Evolutionary conservation across 2,113 vertebrate genomes (phyloP).

Genomic region (Menura novaehollandiae): DNA sequence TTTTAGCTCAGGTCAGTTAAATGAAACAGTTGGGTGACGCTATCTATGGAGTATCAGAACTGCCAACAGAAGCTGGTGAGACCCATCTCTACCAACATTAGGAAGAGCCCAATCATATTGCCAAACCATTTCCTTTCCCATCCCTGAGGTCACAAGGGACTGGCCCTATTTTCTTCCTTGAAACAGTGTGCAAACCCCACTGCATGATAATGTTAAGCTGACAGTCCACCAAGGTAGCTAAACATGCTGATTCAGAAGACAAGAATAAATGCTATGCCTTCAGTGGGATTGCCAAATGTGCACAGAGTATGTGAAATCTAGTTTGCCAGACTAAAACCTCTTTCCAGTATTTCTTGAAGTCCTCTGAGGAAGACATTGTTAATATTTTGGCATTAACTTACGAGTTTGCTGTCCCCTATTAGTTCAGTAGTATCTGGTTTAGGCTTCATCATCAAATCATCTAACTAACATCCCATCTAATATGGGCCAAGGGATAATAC

Average conservation of each 20-base stretch:
- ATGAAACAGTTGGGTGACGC: neutral
- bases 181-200: neutral
- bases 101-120: neutral
- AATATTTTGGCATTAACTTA: neutral
- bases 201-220: neutral
- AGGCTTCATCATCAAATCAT: neutral
- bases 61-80: neutral
- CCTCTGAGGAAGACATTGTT: neutral
- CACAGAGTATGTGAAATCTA: neutral
- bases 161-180: neutral
- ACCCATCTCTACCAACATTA: neutral
- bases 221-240: neutral
- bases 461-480: neutral
- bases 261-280: neutral
- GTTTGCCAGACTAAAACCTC: neutral
- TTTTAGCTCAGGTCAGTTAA: neutral
- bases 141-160: neutral
- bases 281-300: rapidly evolving
- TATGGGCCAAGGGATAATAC: neutral
- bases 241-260: neutral
- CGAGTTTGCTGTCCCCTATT: neutral
- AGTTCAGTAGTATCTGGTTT: neutral
- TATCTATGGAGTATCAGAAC: neutral
- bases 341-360: neutral
- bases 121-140: neutral